phyloP scores from a whole-genome alignment of 2,797 vertebrate genomes.

The Clarias pachynema region DNA sequence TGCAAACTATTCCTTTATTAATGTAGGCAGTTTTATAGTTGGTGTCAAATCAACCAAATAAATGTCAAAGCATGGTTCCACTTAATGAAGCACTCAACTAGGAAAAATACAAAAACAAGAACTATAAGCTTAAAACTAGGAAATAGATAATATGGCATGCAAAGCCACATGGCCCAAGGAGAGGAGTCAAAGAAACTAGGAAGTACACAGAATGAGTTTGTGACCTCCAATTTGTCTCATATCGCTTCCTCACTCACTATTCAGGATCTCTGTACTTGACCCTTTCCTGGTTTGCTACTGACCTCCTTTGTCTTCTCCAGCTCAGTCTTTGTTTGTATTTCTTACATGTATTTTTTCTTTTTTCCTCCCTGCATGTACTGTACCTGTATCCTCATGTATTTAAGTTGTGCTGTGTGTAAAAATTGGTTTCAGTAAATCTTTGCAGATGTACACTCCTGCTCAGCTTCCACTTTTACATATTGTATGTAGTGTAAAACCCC shows the following conservation, averaged over 20 bases:
- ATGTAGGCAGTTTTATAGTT: background rate
- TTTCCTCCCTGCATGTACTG: background rate
- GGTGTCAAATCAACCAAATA: background rate
- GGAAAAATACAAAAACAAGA: background rate
- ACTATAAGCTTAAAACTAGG: too few relatives aligned
- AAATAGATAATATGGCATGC: background rate
- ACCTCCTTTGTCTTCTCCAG: background rate
- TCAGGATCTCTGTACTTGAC: background rate
- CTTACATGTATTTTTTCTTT: background rate
- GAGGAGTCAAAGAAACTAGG: background rate
- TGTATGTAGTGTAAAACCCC: background rate
- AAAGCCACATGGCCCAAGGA: background rate
- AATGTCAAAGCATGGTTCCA: background rate
- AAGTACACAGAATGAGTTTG: background rate
- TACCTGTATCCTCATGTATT: background rate
- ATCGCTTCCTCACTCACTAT: background rate
- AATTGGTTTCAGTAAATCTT: background rate
- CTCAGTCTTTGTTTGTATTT: slow-evolving; percentile 3
- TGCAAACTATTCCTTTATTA: background rate
- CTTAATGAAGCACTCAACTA: background rate
- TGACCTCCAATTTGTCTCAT: background rate
- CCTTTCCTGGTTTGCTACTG: slow-evolving; percentile 10
- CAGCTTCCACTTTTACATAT: background rate
- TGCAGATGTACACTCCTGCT: background rate
- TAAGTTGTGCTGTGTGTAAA: slow-evolving; percentile 7